A percentile compares a stretch with the other conserved stretches of the same genome.
Evolutionary conservation across 1,140 invertebrate genomes (phyloP).

Genomic region (Dreissena polymorpha): DNA sequence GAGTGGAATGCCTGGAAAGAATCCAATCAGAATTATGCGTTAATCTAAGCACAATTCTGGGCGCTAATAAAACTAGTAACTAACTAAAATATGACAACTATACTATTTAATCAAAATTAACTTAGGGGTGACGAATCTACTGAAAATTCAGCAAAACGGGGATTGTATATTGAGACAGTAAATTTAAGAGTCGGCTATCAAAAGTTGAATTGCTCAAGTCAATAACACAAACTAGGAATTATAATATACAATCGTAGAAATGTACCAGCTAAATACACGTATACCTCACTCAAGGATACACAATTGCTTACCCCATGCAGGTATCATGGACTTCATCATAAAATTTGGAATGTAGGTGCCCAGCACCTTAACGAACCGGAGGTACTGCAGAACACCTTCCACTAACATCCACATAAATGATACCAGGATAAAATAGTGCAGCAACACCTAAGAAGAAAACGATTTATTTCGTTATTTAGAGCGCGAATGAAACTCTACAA

Average conservation of each 20-base stretch:
- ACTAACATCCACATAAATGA: constrained; percentile 81
- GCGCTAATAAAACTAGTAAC: not conserved
- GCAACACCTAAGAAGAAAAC: constrained; percentile 54
- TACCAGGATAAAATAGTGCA: constrained; percentile 80
- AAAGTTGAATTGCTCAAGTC: not conserved
- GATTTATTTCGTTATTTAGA: too few species aligned
- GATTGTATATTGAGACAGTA: not conserved
- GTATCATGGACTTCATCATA: too few species aligned
- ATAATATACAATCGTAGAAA: not conserved
- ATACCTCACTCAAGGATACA: constrained; percentile 78
- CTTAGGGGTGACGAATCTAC: not conserved
- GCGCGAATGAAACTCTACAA: too few species aligned
- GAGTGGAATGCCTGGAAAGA: constrained; percentile 69
- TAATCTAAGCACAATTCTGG: not conserved
- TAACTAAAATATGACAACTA: not conserved
- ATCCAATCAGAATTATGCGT: not conserved
- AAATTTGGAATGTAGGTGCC: too few species aligned
- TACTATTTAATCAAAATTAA: not conserved
- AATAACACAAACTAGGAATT: not conserved
- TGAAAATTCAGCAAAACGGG: not conserved
- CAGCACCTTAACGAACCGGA: too few species aligned
- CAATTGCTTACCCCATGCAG: too few species aligned
- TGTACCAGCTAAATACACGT: not conserved
- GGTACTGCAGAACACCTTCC: too few species aligned
- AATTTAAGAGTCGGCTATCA: not conserved